Evolutionary conservation across 2,888 invertebrate genomes (phyloP).

Genomic region (Litoditis marina): DNA sequence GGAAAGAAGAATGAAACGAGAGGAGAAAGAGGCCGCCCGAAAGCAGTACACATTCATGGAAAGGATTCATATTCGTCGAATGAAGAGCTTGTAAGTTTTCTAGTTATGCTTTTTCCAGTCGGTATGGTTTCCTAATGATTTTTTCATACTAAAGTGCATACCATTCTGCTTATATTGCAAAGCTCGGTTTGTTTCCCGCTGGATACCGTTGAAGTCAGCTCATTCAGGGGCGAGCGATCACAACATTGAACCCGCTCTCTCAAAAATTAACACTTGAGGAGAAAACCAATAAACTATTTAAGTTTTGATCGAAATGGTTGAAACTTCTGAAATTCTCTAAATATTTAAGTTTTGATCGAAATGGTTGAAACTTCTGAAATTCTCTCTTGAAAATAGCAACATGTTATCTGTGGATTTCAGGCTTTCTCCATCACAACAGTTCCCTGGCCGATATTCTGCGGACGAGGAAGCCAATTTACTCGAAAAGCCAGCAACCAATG

Average conservation of each 20-base stretch:
- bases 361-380: too few relatives aligned
- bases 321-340: too few relatives aligned
- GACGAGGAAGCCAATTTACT: slow-evolving; percentile 51
- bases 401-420: slow-evolving; percentile 20
- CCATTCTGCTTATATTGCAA: too few relatives aligned
- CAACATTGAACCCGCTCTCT: too few relatives aligned
- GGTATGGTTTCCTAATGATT: neutral
- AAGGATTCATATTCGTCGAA: slow-evolving; percentile 53
- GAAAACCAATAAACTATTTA: too few relatives aligned
- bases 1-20: slow-evolving; percentile 51
- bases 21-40: slow-evolving; percentile 55
- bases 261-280: too few relatives aligned
- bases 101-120: neutral
- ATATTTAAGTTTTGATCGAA: too few relatives aligned
- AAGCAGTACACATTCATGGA: slow-evolving; percentile 60
- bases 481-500: slow-evolving; percentile 45
- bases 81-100: slow-evolving; percentile 53
- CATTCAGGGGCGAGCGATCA: too few relatives aligned
- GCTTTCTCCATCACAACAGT: slow-evolving; percentile 56
- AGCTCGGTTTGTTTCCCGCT: too few relatives aligned
- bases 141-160: too few relatives aligned
- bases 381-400: neutral
- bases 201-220: too few relatives aligned
- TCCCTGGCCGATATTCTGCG: slow-evolving; percentile 47
- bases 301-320: too few relatives aligned